Evolutionary conservation across 92 coral and sea anemone genomes (phyloP), one percentile per base, ranked within the genome.

Genomic region (Isaurus tuberculatus): DNA sequence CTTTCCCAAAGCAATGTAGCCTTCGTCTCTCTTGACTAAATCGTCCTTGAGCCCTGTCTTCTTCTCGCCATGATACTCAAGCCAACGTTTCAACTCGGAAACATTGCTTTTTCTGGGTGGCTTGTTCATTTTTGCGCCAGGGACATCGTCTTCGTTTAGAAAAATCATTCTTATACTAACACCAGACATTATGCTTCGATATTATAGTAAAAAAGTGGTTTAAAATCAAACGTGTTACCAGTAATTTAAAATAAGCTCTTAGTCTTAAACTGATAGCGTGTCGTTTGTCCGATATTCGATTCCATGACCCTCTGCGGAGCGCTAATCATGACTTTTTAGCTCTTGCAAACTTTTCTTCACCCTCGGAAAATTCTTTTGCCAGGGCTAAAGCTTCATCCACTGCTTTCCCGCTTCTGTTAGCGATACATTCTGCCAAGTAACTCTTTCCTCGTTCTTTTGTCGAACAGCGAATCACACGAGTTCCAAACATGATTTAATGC

Each of bases 271-370:
- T 36, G 42, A 31, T 29, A 67, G 51, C 31, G 26, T 34, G 49
- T 13, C 4, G 49, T 40, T 23, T 34, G 51, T 34, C 51, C 51
- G 53, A 22, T 66, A 66, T 29, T 66, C 14, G 46, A 68, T 68
- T 22, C 44, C 73, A 36, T 68, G 73, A 61, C 30, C 46, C 73
- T 68, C 23, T 68, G 73, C 73, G n/a, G n/a, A n/a, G n/a, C n/a
- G n/a, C n/a, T n/a, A n/a, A n/a, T n/a, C n/a, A n/a, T n/a, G 61
- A 1, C 61, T 53, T 53, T 20, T 53, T 16, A 53, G 61, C n/a
- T 53, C 61, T 53, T 53, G 1, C 25, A 9, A 53, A 53, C 61
- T 53, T 53, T 53, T 53, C 61, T 53, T 53, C 61, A 16, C 19
- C 61, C 25, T 16, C 3, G 0, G 61, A 16, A 16, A 53, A 53